These are phyloP conservation scores for Paramuricea clavata DNA, from an alignment of 92 coral and sea anemone genomes.

Conservation along the genomic window DNA sequence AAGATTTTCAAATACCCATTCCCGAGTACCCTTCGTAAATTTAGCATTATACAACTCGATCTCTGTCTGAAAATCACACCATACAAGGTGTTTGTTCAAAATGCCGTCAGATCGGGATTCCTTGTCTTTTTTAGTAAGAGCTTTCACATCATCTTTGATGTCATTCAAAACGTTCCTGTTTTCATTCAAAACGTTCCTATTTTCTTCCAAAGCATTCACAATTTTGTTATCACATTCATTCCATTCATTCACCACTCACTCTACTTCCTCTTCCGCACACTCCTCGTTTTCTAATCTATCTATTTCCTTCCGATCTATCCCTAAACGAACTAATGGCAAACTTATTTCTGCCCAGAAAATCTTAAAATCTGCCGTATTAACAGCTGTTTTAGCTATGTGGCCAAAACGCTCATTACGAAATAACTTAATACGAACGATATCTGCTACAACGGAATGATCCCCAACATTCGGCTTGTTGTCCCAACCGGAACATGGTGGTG, in stretches of 20 bases:
- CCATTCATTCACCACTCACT: not conserved
- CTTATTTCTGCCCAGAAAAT: slow-evolving; percentile 66
- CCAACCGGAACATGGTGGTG: too few species aligned
- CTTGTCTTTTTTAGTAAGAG: too few species aligned
- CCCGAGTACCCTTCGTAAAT: slow-evolving; percentile 64
- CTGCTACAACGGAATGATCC: slow-evolving; percentile 61
- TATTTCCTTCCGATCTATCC: slow-evolving; percentile 54
- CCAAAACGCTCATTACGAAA: slow-evolving; percentile 55
- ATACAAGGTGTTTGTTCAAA: slow-evolving; percentile 57
- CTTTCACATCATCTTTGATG: too few species aligned
- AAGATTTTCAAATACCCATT: slow-evolving; percentile 66
- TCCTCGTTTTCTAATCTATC: slow-evolving; percentile 48
- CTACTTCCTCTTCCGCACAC: not conserved
- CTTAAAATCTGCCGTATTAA: slow-evolving; percentile 53
- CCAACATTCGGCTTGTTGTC: slow-evolving; percentile 43
- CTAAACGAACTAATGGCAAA: slow-evolving; percentile 55
- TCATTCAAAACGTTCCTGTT: too few species aligned
- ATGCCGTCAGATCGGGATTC: slow-evolving; percentile 3
- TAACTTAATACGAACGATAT: slow-evolving; percentile 57
- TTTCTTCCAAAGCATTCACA: not conserved
- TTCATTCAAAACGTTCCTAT: not conserved
- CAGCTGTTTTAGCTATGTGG: slow-evolving; percentile 25
- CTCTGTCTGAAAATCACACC: slow-evolving; percentile 65
- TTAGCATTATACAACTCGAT: slow-evolving; percentile 35
- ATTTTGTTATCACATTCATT: too few species aligned